Conservation (phyloP, 1,140 invertebrate species). For the Arion vulgaris region DNA sequence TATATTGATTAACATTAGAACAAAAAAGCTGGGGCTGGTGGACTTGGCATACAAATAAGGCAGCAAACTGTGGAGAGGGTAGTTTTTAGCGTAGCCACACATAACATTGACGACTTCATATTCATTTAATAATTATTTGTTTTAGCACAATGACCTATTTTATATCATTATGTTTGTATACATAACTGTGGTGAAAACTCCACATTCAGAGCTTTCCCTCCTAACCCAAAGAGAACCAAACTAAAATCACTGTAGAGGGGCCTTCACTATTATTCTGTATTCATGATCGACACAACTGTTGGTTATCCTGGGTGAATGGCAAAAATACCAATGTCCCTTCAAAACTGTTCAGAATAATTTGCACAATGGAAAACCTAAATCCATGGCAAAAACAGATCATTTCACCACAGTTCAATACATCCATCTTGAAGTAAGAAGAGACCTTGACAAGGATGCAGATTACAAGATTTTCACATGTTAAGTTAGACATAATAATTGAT, state of each 20-base stretch:
- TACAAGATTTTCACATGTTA: background rate
- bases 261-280: too few relatives aligned
- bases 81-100: background rate
- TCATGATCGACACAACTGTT: background rate
- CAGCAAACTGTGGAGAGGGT: background rate
- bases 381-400: background rate
- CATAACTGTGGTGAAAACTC: too few relatives aligned
- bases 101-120: background rate
- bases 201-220: too few relatives aligned
- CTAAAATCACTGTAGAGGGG: too few relatives aligned
- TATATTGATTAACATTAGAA: background rate
- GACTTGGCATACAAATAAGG: background rate
- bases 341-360: background rate
- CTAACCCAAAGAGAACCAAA: too few relatives aligned
- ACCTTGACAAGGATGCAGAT: background rate
- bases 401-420: background rate
- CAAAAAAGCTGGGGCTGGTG: background rate
- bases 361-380: background rate
- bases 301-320: background rate
- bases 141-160: background rate
- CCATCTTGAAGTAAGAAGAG: background rate
- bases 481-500: background rate
- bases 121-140: too few relatives aligned
- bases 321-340: conserved; percentile 1
- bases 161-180: too few relatives aligned